Conservation (phyloP, 2,797 vertebrate genomes). For the Falco naumanni region DNA sequence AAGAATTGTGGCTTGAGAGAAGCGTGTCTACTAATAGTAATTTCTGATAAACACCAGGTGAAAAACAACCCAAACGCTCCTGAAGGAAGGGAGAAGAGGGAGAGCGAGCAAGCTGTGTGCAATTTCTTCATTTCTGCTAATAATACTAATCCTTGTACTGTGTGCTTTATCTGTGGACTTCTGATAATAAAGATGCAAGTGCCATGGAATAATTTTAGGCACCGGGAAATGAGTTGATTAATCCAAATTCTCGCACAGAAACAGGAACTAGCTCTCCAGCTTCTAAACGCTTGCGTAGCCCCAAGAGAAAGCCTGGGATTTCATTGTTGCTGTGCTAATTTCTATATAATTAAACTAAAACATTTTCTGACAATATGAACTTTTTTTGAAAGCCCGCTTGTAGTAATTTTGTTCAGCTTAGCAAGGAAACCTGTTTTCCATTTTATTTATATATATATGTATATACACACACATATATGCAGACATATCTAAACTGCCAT, state of each 20-base stretch:
- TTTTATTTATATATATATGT: background rate
- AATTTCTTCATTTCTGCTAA: background rate
- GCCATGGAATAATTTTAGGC: background rate
- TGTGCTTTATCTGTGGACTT: background rate
- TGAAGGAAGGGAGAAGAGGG: background rate
- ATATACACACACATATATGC: rapidly evolving
- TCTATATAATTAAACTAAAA: background rate
- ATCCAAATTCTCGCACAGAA: background rate
- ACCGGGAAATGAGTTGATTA: background rate
- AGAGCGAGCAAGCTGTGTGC: background rate
- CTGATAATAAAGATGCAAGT: background rate
- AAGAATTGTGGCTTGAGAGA: background rate
- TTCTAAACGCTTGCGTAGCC: background rate
- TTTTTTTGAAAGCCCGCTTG: background rate
- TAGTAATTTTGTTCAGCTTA: background rate
- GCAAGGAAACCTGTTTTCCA: background rate
- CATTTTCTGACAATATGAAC: background rate
- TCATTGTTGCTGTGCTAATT: background rate
- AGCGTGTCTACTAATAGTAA: background rate
- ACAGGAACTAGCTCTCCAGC: background rate
- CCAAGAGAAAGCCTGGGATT: background rate
- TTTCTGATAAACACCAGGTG: background rate
- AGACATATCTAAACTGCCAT: background rate
- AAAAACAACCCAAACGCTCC: background rate
- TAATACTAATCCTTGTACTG: background rate